Evolutionary conservation across 2,113 vertebrate species (phyloP), one percentile per base, ranked within the genome.

Genomic region (Cyanistes caeruleus): DNA sequence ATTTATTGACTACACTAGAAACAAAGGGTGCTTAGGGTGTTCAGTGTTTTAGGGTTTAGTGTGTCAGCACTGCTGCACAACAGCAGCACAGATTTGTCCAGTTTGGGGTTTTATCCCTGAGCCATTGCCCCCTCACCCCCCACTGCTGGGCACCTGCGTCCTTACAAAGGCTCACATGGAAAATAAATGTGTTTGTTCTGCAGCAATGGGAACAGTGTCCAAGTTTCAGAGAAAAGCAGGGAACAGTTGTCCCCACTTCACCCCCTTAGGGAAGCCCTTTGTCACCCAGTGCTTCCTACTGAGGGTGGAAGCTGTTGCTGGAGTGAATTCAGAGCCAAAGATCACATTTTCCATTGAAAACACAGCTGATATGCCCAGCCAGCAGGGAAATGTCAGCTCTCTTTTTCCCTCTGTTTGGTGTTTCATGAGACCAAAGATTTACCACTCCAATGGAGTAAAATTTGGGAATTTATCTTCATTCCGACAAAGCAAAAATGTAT

Each of bases 121-220:
- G 30, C 6, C 8, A 27, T 24, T 79, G 20, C 3, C 5, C 16
- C 16, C 31, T 59, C 0, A 0, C 3, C 19, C 30, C 21, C 21
- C 10, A 0, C 18, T 72, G 24, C 43, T 53, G 39, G 8, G 5
- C 52, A 87, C 11, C 37, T 72, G 14, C 55, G 43, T 7, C 44
- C 14, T 20, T 49, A 4, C 30, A 60, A 87, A 85, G 23, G 14
- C 10, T 44, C 3, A 0, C 16, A 6, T 10, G 24, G 51, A 52
- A 92, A 73, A 39, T 33, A 35, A 75, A 67, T 16, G 15, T 15
- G 1, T 17, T 55, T 76, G 11, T 21, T 82, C 65, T 63, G 24
- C 28, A 85, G 48, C 9, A 21, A 5, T 23, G 30, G 62, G 39
- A 93, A 8, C 1, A 1, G 13, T 87, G 18, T 4, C n/a, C 6